phyloP scores from a whole-genome alignment of 1,140 invertebrate species.

The Brachionus asplanchnoidis region DNA sequence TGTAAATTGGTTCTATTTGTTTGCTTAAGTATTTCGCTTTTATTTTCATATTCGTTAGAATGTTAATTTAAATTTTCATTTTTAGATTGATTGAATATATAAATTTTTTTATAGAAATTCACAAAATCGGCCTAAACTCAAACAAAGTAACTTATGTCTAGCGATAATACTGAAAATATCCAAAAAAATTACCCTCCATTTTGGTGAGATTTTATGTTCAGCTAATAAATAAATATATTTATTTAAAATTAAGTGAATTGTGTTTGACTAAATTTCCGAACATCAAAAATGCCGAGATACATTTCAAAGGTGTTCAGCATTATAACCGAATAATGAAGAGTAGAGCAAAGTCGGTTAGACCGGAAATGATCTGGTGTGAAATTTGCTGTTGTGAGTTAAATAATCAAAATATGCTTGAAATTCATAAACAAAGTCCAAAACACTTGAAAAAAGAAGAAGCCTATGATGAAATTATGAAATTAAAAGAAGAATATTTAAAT shows the following conservation, averaged over 20 bases:
- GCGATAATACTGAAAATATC: not conserved
- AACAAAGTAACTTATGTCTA: not conserved
- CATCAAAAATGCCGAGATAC: constrained; percentile 7
- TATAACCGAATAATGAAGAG: constrained; percentile 18
- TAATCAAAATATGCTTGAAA: not conserved
- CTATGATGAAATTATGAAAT: not conserved
- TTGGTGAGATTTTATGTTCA: not conserved
- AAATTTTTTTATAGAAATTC: no score
- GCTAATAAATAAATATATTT: not conserved
- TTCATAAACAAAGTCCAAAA: constrained; percentile 25
- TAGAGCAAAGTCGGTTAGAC: not conserved
- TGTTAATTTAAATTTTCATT: no score
- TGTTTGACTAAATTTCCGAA: constrained; percentile 28
- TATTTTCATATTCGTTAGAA: no score
- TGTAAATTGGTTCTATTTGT: no score
- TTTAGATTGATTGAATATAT: no score
- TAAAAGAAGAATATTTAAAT: constrained; percentile 27
- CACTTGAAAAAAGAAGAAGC: constrained; percentile 40
- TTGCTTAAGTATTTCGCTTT: no score
- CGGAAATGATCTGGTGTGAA: constrained; percentile 14
- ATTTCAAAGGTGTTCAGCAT: constrained; percentile 19
- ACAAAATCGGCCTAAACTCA: no score
- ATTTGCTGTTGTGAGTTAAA: constrained; percentile 41
- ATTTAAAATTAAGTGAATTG: not conserved
- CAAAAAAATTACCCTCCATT: not conserved